Base-by-base conservation (phyloP, 2,113 vertebrate genomes). In the Pristiophorus japonicus region DNA sequence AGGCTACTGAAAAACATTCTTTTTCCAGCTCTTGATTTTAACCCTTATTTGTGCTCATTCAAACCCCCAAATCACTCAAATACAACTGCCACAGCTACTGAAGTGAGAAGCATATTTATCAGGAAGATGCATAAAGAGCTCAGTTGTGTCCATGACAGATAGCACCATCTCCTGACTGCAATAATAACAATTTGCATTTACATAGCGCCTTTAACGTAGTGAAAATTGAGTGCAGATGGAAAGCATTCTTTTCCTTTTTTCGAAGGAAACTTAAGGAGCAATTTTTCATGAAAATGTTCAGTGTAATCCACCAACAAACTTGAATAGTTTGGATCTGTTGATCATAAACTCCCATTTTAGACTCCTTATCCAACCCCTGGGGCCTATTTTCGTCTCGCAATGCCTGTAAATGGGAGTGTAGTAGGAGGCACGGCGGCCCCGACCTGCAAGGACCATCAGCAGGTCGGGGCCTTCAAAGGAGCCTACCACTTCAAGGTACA, bases 1-100 rank as follows among this genome's bases (percentile, higher is more conserved):
- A 38, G 42, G 42, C 93, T 94, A 51, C 66, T 94, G 42, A 73
- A 70, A 70, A 90, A 70, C 7, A 22, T 73, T 16, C 27, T 94
- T 70, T 27, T 55, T 73, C 4, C 63, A 51, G 93, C 42, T 94
- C 45, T 45, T 51, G 65, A 47, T 30, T 94, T 94, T 94, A 94
- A 94, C 93, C 51, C 93, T 94, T 94, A 47, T n/a, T 51, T 94
- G 12, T 27, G 24, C 45, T 94, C n/a, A n/a, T n/a, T n/a, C n/a
- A n/a, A n/a, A n/a, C n/a, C n/a, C n/a, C n/a, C n/a, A n/a, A 14
- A 70, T 45, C 20, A 4, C 51, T 51, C 51, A 88, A 88, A 51
- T 88, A 51, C 22, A 11, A 11, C 85, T 30, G 51, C 22, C 85
- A 91, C 16, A 63, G 55, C 0, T 12, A 5, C 55, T 16, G 7